phyloP scores from a whole-genome alignment of 2,888 invertebrate species.

The Campoplex capitator region DNA sequence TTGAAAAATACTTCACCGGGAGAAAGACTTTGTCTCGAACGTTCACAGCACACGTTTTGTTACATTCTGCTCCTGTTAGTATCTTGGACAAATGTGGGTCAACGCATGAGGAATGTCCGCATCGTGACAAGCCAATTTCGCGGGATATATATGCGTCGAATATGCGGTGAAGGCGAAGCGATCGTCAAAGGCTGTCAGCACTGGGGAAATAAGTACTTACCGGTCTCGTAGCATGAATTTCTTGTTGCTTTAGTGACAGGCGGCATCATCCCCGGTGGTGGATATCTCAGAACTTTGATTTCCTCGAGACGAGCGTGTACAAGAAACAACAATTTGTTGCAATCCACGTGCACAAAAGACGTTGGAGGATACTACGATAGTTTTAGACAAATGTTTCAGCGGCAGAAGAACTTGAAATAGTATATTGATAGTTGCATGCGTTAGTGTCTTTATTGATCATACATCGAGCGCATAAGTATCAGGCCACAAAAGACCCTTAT shows the following conservation, averaged over 20 bases:
- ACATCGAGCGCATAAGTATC: constrained; percentile 22
- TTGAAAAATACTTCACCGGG: constrained; percentile 63
- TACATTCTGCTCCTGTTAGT: constrained; percentile 50
- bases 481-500: not conserved
- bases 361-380: not conserved
- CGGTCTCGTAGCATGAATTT: constrained; percentile 55
- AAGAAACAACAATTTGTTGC: constrained; percentile 55
- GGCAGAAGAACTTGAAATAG: constrained; percentile 12
- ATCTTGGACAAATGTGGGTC: constrained; percentile 75
- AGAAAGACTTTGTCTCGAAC: constrained; percentile 6
- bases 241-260: constrained; percentile 46
- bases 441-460: constrained; percentile 27
- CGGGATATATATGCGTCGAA: constrained; percentile 27
- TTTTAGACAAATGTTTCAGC: constrained; percentile 10
- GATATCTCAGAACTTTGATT: constrained; percentile 56
- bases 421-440: constrained; percentile 24
- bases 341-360: constrained; percentile 2
- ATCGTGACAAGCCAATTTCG: constrained; percentile 78
- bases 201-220: constrained; percentile 28
- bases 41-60: constrained; percentile 74
- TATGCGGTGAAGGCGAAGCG: constrained; percentile 40
- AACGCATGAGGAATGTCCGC: constrained; percentile 82
- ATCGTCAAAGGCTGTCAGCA: constrained; percentile 63
- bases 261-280: constrained; percentile 56
- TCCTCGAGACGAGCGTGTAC: constrained; percentile 26